These are phyloP conservation scores for Boloria euphrosyne DNA, from an alignment of 2,888 invertebrate species.

Conservation along the genomic window DNA sequence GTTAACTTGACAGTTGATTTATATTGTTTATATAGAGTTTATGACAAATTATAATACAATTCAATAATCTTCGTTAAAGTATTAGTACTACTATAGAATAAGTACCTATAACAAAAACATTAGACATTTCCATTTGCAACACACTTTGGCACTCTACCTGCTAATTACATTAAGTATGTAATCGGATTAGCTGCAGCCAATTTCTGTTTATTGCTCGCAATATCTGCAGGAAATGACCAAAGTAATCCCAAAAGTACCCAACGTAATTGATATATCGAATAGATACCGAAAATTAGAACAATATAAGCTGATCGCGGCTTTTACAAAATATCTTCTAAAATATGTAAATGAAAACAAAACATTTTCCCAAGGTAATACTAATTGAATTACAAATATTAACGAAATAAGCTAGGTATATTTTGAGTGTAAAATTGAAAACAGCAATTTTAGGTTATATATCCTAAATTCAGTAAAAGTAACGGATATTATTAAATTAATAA, in stretches of 20 bases:
- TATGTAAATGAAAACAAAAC: too few relatives aligned
- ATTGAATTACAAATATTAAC: too few relatives aligned
- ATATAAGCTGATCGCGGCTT: too few relatives aligned
- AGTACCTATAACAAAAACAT: background rate
- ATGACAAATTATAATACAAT: constrained; percentile 4
- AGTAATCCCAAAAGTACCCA: constrained; percentile 22
- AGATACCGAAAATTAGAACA: background rate
- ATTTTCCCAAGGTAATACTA: too few relatives aligned
- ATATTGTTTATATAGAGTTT: background rate
- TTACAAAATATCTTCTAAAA: too few relatives aligned
- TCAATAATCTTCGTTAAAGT: too few relatives aligned
- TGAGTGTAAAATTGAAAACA: too few relatives aligned
- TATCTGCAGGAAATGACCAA: constrained; percentile 40
- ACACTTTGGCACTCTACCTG: constrained; percentile 35
- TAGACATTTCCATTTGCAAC: constrained; percentile 28
- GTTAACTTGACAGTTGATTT: constrained; percentile 4
- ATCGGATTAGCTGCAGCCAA: constrained; percentile 46
- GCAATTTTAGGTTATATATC: too few relatives aligned
- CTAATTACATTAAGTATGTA: constrained; percentile 44
- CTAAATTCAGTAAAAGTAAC: too few relatives aligned
- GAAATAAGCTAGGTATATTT: too few relatives aligned
- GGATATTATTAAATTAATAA: background rate
- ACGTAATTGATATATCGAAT: background rate
- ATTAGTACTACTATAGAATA: too few relatives aligned
- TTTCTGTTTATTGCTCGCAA: constrained; percentile 48